These are phyloP conservation scores for Echeneis naucrates DNA, from an alignment of 2,797 vertebrate species.

Conservation along the genomic window DNA sequence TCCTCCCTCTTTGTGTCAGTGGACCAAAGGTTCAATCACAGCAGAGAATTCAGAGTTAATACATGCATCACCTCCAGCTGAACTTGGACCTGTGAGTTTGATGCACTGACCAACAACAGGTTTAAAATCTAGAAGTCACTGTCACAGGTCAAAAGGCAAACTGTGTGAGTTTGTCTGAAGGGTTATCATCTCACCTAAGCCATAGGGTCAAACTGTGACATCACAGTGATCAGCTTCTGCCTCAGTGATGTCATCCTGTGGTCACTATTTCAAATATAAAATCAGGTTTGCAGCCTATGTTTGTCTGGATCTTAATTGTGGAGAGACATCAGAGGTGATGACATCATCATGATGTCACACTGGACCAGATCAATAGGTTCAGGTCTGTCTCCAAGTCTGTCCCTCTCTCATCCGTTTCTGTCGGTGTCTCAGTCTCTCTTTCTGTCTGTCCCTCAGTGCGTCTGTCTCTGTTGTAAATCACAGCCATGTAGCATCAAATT, in stretches of 20 bases:
- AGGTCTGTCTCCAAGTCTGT: background rate
- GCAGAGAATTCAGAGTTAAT: background rate
- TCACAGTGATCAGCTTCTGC: no score
- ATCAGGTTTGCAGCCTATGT: background rate
- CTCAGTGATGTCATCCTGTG: no score
- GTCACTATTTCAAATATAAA: no score
- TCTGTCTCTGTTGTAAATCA: conserved; percentile 72
- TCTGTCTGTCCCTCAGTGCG: background rate
- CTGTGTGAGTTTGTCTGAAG: no score
- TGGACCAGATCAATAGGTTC: no score
- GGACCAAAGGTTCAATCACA: background rate
- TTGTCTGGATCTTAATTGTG: background rate
- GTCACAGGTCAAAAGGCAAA: no score
- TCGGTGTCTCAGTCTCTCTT: background rate
- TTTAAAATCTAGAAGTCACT: no score
- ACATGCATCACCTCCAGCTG: background rate
- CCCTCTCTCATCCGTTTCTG: background rate
- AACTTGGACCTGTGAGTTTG: background rate
- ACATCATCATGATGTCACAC: no score
- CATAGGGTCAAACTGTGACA: no score
- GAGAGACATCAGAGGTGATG: background rate
- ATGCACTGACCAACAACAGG: background rate
- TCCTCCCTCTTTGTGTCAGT: conserved; percentile 11
- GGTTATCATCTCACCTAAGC: no score
- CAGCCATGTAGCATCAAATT: conserved; percentile 81